phyloP scores from a whole-genome alignment of 2,888 invertebrate species.

The Celastrina argiolus region DNA sequence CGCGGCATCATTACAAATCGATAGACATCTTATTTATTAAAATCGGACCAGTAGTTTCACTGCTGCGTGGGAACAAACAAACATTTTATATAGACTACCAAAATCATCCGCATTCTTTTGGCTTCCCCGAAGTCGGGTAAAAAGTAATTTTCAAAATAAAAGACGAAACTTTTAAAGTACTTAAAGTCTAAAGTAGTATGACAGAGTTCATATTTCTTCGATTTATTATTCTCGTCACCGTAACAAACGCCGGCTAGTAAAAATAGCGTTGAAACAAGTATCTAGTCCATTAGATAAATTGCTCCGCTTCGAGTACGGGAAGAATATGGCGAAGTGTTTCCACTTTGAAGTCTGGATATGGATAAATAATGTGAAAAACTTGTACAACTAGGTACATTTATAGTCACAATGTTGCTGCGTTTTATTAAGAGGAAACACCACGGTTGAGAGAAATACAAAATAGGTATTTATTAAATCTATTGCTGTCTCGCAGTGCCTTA shows the following conservation, averaged over 20 bases:
- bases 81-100: too few species aligned
- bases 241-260: conserved; percentile 14
- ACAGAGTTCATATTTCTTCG: not conserved
- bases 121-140: not conserved
- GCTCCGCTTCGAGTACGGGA: conserved; percentile 45
- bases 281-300: conserved; percentile 63
- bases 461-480: too few species aligned
- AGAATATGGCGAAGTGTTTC: conserved; percentile 14
- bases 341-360: conserved; percentile 7
- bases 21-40: too few species aligned
- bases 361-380: not conserved
- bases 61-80: too few species aligned
- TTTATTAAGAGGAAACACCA: not conserved
- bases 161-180: not conserved
- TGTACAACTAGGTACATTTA: not conserved
- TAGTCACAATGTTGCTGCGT: not conserved
- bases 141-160: too few species aligned
- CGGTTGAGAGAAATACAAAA: too few species aligned
- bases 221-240: not conserved
- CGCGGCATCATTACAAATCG: too few species aligned
- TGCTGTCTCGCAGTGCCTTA: too few species aligned
- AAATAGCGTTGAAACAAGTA: conserved; percentile 29
- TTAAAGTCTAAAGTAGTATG: not conserved
- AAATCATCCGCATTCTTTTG: too few species aligned
- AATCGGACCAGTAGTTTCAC: too few species aligned